Percentiles rank a stretch among this genome's conserved stretches.
Conservation (phyloP, 2,113 vertebrate species). For the Lamprotornis superbus region DNA sequence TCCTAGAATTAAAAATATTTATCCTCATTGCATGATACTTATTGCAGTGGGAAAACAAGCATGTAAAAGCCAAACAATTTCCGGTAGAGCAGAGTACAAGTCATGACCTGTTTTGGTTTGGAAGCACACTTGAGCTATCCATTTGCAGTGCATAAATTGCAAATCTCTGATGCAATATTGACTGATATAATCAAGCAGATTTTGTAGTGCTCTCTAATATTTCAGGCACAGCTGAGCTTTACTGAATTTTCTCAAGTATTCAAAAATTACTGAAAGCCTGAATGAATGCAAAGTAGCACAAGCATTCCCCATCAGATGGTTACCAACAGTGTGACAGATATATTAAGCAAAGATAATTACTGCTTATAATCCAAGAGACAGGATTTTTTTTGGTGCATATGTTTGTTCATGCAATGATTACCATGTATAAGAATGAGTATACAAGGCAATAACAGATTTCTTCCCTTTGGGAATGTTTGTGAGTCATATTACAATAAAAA, state of each 20-base stretch:
- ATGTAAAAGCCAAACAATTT: background rate
- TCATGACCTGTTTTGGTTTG: conserved; percentile 4
- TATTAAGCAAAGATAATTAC: conserved; percentile 8
- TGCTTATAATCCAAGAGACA: background rate
- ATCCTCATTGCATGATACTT: background rate
- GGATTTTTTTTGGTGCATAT: background rate
- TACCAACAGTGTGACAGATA: background rate
- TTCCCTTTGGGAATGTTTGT: conserved; percentile 1
- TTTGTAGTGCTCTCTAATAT: background rate
- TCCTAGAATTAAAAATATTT: background rate
- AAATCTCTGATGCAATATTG: background rate
- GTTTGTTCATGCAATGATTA: background rate
- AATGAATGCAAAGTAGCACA: background rate
- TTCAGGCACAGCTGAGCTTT: background rate
- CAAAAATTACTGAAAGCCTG: background rate
- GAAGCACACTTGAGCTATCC: background rate
- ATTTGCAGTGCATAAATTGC: conserved; percentile 11
- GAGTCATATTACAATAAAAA: conserved; percentile 10
- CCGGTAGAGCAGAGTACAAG: background rate
- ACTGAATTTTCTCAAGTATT: background rate
- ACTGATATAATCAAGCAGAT: conserved; percentile 14
- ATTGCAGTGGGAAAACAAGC: background rate
- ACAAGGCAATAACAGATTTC: background rate
- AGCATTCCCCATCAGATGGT: background rate
- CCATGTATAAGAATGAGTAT: background rate